Percentiles rank a stretch among this genome's conserved stretches.
These are phyloP conservation scores for Puffinus mauretanicus DNA, from an alignment of 2,113 vertebrate genomes.

Conservation along the genomic window DNA sequence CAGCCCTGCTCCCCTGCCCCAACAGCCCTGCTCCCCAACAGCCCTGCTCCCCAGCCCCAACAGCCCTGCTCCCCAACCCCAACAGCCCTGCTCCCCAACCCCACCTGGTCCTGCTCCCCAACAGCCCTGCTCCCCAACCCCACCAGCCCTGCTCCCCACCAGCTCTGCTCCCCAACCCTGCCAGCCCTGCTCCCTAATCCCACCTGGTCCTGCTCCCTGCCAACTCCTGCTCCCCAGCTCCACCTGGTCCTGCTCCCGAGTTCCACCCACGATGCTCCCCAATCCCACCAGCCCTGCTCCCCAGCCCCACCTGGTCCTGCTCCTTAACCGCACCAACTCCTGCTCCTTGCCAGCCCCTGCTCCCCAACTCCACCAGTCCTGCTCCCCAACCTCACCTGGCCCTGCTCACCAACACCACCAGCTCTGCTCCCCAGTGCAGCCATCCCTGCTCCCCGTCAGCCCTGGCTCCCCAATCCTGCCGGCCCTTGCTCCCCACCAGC, in stretches of 20 bases:
- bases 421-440: background rate
- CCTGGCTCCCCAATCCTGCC: background rate
- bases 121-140: background rate
- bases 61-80: too few species aligned
- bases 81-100: too few species aligned
- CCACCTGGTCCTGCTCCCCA: background rate
- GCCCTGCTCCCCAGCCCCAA: background rate
- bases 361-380: background rate
- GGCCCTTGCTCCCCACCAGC: background rate
- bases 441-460: background rate
- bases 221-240: too few species aligned
- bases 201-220: too few species aligned
- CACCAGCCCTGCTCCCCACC: too few species aligned
- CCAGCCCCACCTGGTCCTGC: background rate
- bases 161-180: background rate
- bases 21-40: too few species aligned
- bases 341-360: too few species aligned
- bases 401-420: background rate
- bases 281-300: too few species aligned
- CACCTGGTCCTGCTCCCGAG: too few species aligned
- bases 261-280: too few species aligned
- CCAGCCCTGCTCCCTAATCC: too few species aligned
- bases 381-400: accelerated
- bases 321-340: background rate
- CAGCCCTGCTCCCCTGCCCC: background rate